Base-by-base conservation (phyloP, 2,888 invertebrate species). In the Polymixis flavicincta region DNA sequence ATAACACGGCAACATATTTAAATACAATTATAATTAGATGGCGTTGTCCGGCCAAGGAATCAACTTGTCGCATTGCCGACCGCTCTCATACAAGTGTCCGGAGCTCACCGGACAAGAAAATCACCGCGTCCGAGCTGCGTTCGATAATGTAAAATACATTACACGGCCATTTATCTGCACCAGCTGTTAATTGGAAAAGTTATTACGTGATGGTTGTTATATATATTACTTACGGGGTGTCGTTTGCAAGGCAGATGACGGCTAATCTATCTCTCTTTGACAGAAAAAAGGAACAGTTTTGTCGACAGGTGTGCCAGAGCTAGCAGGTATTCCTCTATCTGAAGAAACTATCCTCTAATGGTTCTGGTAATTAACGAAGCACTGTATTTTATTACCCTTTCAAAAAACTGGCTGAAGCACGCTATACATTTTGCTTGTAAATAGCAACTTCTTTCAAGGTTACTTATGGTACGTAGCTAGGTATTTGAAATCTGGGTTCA, bases 11-110 rank as follows among this genome's bases (percentile, higher is more conserved):
- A 65, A 83, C 68, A 83, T 78, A 83, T 84, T 84, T 84, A 84
- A 74, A 84, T 84, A 84, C 82, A 83, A 83, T 84, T 81, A 84
- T 83, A 83, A 83, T 84, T 84, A 84, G 78, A 83, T 57, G 73
- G 80, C 72, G 80, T 83, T 79, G 83, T 76, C 83, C 71, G 61
- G 75, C 66, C 42, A 63, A 63, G 57, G 67, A 84, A 84, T 83
- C 84, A 83, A 83, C 84, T 74, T 84, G 83, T 83, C 83, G 37
- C 77, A 57, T 74, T 72, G 52, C 63, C 54, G 32, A 57, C 60
- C 74, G 73, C 48, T 65, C 73, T 74, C 71, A 83, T 83, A 83
- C 84, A 84, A 83, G 69, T 84, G 83, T 83, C 83, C 19, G 28
- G 66, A 57, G 57, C 52, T 48, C 63, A 57, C 69, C 50, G 71